Percentiles rank a stretch among this genome's conserved stretches.
phyloP scores from a whole-genome alignment of 2,797 vertebrate genomes.

The Prunella strophiata region DNA sequence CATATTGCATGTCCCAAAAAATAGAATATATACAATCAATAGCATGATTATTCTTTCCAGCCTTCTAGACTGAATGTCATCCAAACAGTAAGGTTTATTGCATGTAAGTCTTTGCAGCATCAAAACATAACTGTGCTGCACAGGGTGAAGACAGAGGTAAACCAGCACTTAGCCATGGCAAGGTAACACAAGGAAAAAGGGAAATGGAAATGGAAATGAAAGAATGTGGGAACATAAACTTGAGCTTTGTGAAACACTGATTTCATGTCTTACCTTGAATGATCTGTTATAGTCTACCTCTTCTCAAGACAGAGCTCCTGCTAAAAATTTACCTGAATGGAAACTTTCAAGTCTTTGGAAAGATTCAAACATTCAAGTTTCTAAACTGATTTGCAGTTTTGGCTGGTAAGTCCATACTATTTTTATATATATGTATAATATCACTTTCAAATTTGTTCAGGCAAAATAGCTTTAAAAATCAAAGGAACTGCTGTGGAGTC shows the following conservation, averaged over 20 bases:
- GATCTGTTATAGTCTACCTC: constrained; percentile 66
- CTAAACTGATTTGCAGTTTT: neutral
- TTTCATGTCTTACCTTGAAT: constrained; percentile 76
- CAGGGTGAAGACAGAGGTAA: neutral
- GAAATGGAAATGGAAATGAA: constrained; percentile 17
- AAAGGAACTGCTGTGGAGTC: neutral
- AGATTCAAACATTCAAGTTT: constrained; percentile 15
- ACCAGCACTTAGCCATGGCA: constrained; percentile 9
- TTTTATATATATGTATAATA: neutral
- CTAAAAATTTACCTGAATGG: constrained; percentile 74
- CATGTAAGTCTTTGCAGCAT: neutral
- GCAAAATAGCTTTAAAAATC: neutral
- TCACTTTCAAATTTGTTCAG: constrained; percentile 19
- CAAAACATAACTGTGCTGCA: neutral
- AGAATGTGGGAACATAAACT: constrained; percentile 50
- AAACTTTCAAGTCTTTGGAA: constrained; percentile 66
- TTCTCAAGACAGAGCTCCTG: constrained; percentile 76
- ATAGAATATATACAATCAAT: neutral
- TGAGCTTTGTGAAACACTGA: constrained; percentile 26
- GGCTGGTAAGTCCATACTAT: neutral
- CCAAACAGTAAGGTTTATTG: neutral
- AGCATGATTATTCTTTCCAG: neutral
- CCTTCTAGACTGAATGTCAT: neutral
- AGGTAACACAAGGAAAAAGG: constrained; percentile 62
- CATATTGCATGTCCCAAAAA: neutral